Evolutionary conservation across 1,140 invertebrate species (phyloP), one percentile per base, ranked within the genome.

Genomic region (Vollenhovia emeryi): DNA sequence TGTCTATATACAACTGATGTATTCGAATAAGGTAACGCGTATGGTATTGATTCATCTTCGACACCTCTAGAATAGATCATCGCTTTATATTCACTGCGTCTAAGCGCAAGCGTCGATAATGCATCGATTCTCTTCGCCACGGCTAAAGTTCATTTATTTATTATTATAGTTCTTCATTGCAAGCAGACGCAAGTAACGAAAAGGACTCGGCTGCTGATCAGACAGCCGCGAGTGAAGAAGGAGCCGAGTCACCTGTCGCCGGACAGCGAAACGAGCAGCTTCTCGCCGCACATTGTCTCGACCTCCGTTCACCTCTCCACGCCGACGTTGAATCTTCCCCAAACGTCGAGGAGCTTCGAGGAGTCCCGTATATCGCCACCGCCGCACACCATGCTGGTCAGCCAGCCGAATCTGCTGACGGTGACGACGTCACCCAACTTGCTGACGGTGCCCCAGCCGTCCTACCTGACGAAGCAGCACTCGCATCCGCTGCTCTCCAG

Each of bases 141-240:
- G 8, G 4, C n/a, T 71, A 45, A 82, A 57, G 5, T 71, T n/a
- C 43, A 33, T 33, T 30, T 43, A 80, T 80, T 80, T 80, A 71
- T 80, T 80, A 33, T 90, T 90, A 6, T 66, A 90, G 88, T n/a
- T 64, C 52, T 59, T 71, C 84, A 83, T 13, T 85, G 68, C 69
- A 90, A 85, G 64, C 71, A 71, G 43, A 40, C 55, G 30, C 87
- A 48, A 11, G 9, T 52, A 21, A 21, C 66, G 24, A 90, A 90
- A 18, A 90, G 89, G 48, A 73, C 82, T 30, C 80, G 89, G 6
- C 71, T 96, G 33, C 91, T 97, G 3, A 96, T 96, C 91, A 95
- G 97, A 33, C 97, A 97, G 86, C 96, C 96, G 5, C 94, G 96
- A 33, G 96, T 97, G 50, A 97, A 97, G 90, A 95, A 96, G 40